These are phyloP conservation scores for Sebastes steindachneri DNA, from an alignment of 2,797 vertebrate species.

Conservation along the genomic window DNA sequence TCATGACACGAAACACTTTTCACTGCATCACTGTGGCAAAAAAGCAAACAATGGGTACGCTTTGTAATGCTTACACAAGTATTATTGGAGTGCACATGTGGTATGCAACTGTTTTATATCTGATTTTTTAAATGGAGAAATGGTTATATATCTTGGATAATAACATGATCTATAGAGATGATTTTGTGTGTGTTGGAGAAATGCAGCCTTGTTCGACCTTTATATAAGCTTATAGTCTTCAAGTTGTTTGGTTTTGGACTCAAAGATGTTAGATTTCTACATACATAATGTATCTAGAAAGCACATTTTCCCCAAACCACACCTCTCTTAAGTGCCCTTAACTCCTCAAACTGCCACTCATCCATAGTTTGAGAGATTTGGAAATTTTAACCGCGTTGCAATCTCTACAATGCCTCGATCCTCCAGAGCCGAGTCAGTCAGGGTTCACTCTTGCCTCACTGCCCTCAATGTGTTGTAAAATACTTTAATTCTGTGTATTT, in stretches of 20 bases:
- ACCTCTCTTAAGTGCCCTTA: slow-evolving; percentile 15
- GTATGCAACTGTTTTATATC: slow-evolving; percentile 12
- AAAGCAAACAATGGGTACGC: slow-evolving; percentile 13
- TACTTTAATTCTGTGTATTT: background rate
- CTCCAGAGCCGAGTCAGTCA: slow-evolving; percentile 6
- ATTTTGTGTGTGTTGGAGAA: slow-evolving; percentile 4
- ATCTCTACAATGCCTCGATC: slow-evolving; percentile 21
- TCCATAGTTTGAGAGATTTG: slow-evolving; percentile 11
- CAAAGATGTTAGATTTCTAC: slow-evolving; percentile 12
- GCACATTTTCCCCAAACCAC: background rate
- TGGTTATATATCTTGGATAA: background rate
- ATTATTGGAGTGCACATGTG: background rate
- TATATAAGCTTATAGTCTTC: background rate
- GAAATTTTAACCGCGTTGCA: slow-evolving; percentile 20
- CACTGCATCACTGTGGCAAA: slow-evolving; percentile 22
- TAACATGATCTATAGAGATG: background rate
- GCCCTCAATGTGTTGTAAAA: background rate
- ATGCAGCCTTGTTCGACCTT: slow-evolving; percentile 5
- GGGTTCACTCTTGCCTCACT: slow-evolving; percentile 5
- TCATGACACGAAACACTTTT: slow-evolving; percentile 44
- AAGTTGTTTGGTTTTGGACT: background rate
- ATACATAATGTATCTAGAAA: slow-evolving; percentile 13
- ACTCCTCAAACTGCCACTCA: slow-evolving; percentile 25
- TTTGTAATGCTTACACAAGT: slow-evolving; percentile 32
- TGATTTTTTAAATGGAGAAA: background rate